Conservation (phyloP, 1,140 invertebrate species). For the Battus philenor region DNA sequence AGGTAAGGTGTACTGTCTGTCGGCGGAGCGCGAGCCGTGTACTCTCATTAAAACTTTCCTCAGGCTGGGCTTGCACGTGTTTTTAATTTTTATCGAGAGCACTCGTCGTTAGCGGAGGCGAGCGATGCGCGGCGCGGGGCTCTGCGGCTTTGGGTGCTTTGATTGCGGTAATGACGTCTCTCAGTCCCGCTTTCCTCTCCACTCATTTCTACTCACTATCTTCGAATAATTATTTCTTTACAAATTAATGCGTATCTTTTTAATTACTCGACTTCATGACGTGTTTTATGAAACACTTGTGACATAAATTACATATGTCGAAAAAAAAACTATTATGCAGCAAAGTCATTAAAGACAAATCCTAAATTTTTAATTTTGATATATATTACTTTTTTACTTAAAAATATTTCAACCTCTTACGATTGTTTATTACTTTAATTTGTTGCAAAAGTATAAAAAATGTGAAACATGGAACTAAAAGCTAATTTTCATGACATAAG, state of each 20-base stretch:
- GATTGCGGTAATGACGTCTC: constrained; percentile 74
- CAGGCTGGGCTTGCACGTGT: constrained; percentile 71
- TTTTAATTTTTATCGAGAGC: constrained; percentile 76
- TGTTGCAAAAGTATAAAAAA: too few relatives aligned
- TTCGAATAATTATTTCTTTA: constrained; percentile 62
- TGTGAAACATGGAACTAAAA: too few relatives aligned
- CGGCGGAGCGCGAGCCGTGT: constrained; percentile 51
- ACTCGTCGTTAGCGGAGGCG: constrained; percentile 59
- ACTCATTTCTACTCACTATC: constrained; percentile 57
- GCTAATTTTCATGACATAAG: too few relatives aligned
- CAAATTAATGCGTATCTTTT: constrained; percentile 55
- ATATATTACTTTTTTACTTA: too few relatives aligned
- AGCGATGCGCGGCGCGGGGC: constrained; percentile 23
- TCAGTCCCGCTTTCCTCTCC: constrained; percentile 32
- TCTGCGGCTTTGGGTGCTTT: constrained; percentile 61
- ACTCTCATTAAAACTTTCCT: constrained; percentile 76
- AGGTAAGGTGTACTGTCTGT: constrained; percentile 37
- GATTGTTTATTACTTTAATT: too few relatives aligned
- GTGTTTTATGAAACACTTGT: constrained; percentile 5
- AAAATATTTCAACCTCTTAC: too few relatives aligned
- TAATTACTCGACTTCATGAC: constrained; percentile 41
- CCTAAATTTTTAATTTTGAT: too few relatives aligned
- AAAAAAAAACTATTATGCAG: neutral
- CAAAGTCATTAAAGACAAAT: too few relatives aligned
- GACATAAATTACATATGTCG: constrained; percentile 2